Evolutionary conservation across 2,113 vertebrate species (phyloP).

Genomic region (Brienomyrus brachyistius): DNA sequence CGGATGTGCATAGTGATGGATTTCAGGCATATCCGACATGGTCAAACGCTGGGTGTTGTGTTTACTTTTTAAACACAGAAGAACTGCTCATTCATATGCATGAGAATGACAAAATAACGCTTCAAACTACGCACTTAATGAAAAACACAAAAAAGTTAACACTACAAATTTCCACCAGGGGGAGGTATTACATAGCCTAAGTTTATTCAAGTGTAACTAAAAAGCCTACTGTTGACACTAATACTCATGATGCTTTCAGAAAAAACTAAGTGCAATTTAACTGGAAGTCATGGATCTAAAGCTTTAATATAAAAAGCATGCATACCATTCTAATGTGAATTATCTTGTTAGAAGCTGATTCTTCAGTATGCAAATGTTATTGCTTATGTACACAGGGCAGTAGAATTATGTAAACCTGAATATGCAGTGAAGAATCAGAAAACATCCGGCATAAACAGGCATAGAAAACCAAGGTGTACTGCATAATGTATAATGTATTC

Average conservation of each 20-base stretch:
- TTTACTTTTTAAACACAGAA: neutral
- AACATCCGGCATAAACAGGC: neutral
- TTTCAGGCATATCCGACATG: neutral
- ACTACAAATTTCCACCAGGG: conserved; percentile 6
- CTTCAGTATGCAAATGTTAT: neutral
- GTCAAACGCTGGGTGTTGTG: neutral
- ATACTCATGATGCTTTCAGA: neutral
- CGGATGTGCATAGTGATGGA: neutral
- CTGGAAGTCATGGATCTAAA: neutral
- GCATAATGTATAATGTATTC: neutral
- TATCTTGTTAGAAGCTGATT: neutral
- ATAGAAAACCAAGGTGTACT: neutral
- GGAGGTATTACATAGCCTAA: conserved; percentile 4
- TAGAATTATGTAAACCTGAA: neutral
- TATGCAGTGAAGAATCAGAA: neutral
- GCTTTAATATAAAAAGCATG: neutral
- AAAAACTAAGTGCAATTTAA: neutral
- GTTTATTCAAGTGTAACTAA: neutral
- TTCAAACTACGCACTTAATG: neutral
- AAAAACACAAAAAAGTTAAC: neutral
- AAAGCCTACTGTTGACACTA: neutral
- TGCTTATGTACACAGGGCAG: neutral
- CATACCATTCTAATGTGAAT: neutral
- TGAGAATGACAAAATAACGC: neutral
- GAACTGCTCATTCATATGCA: neutral